These are phyloP conservation scores for Rhorus exstirpatorius DNA, from an alignment of 2,888 invertebrate species.

Conservation along the genomic window DNA sequence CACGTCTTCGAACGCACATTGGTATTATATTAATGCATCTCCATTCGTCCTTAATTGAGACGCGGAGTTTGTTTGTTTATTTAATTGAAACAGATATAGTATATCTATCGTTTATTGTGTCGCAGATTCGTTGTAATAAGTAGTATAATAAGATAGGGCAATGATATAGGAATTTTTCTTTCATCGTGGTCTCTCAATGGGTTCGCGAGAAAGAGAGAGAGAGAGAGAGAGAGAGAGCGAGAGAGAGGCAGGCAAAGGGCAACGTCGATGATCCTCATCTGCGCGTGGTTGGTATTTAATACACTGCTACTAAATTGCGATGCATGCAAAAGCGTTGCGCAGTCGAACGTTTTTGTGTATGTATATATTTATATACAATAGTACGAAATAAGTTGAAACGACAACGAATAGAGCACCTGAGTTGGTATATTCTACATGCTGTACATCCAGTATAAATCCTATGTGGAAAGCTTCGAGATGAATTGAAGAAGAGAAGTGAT, in stretches of 20 bases:
- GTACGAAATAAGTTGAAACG: constrained; percentile 5
- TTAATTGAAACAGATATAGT: not conserved
- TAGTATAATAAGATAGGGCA: constrained; percentile 39
- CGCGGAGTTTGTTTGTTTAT: not conserved
- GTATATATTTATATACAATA: constrained; percentile 8
- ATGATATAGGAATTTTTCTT: constrained; percentile 35
- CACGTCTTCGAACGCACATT: not conserved
- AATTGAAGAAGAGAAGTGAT: too few relatives aligned
- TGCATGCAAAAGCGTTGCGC: constrained; percentile 63
- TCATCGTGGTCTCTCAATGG: constrained; percentile 44
- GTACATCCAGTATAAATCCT: constrained; percentile 11
- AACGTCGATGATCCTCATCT: constrained; percentile 52
- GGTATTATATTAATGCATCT: constrained; percentile 2
- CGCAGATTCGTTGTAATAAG: constrained; percentile 11
- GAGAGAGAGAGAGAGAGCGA: too few relatives aligned
- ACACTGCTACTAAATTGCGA: constrained; percentile 51
- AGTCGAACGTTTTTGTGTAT: constrained; percentile 42
- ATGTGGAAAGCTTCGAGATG: constrained; percentile 57
- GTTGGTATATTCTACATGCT: constrained; percentile 14
- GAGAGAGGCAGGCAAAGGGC: constrained; percentile 37
- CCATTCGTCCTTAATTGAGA: not conserved
- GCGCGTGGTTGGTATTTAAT: constrained; percentile 49
- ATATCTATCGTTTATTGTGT: not conserved
- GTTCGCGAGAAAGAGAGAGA: not conserved
- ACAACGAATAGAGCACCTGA: constrained; percentile 19